Evolutionary conservation across 2,113 vertebrate species (phyloP).

Genomic region (Speoplatyrhinus poulsoni): DNA sequence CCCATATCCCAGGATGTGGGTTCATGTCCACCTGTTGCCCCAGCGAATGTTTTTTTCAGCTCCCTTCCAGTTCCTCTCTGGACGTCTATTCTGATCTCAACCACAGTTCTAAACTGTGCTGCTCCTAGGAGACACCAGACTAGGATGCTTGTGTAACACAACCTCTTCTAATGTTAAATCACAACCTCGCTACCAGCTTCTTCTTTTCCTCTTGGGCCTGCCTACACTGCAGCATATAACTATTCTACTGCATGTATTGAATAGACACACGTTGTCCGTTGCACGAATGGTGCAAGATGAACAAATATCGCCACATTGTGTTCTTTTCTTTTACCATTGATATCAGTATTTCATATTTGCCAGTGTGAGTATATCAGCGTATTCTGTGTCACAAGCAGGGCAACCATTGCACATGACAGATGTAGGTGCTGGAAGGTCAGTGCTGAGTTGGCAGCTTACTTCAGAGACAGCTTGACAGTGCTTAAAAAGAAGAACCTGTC

Average conservation of each 20-base stretch:
- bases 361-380: too few relatives aligned
- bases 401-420: background rate
- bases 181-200: conserved; percentile 12
- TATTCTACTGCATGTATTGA: background rate
- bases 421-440: conserved; percentile 40
- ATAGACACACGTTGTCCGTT: too few relatives aligned
- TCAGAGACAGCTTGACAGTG: conserved; percentile 2
- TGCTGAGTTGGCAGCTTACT: conserved; percentile 56
- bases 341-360: too few relatives aligned
- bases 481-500: conserved; percentile 8
- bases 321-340: too few relatives aligned
- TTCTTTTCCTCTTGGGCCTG: conserved; percentile 6
- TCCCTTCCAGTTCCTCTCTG: conserved; percentile 73
- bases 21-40: conserved; percentile 72
- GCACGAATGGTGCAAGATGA: too few relatives aligned
- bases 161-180: conserved; percentile 25
- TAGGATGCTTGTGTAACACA: conserved; percentile 37
- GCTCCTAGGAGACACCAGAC: conserved; percentile 57
- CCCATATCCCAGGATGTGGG: conserved; percentile 69
- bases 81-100: conserved; percentile 67
- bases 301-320: too few relatives aligned
- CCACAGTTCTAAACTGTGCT: conserved; percentile 46
- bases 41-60: conserved; percentile 44
- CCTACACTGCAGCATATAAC: background rate
- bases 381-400: background rate